Percentiles rank a stretch among this genome's conserved stretches.
phyloP scores from a whole-genome alignment of 2,113 vertebrate genomes.

The Gobius niger region DNA sequence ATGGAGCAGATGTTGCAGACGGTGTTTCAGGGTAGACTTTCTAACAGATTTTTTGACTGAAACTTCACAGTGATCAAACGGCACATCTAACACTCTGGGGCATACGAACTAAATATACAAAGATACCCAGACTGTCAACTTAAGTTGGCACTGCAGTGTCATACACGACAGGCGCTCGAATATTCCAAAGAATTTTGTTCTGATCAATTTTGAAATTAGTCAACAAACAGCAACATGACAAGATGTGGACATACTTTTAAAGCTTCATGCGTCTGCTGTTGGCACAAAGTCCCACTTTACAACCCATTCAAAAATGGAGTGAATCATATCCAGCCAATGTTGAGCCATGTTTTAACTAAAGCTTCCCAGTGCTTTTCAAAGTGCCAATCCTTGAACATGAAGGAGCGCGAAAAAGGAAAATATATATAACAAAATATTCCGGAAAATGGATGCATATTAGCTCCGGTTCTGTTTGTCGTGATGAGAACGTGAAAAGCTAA shows the following conservation, averaged over 20 bases:
- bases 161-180: background rate
- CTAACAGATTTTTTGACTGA: conserved; percentile 16
- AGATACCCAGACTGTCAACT: conserved; percentile 22
- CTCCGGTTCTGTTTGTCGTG: no score
- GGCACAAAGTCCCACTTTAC: conserved; percentile 1
- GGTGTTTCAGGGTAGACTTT: conserved; percentile 31
- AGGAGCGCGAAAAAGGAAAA: no score
- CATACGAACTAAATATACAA: conserved; percentile 32
- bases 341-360: background rate
- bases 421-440: no score
- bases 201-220: conserved; percentile 9
- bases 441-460: no score
- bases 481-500: background rate
- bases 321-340: background rate
- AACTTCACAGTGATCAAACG: conserved; percentile 36
- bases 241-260: conserved; percentile 11
- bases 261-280: background rate
- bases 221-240: conserved; percentile 9
- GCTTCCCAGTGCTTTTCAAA: background rate
- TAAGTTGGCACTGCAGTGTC: conserved; percentile 10
- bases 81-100: conserved; percentile 15
- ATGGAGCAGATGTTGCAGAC: conserved; percentile 36
- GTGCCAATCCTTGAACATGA: background rate
- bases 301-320: background rate
- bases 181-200: background rate